Conservation (phyloP, 2,113 vertebrate genomes). For the Sander lucioperca region DNA sequence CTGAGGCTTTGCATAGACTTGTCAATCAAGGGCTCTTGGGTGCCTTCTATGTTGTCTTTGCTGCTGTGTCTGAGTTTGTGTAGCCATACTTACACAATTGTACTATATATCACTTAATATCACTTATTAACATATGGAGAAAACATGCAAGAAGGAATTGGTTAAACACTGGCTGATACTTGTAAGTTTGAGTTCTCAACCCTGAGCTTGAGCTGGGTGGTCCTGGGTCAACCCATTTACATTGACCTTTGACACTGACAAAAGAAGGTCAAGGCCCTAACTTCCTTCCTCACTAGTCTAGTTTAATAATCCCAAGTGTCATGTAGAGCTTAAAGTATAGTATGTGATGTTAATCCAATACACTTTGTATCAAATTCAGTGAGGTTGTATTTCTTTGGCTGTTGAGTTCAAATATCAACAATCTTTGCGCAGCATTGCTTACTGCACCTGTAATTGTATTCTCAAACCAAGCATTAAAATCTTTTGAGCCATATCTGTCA, state of each 20-base stretch:
- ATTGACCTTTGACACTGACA: conserved; percentile 2
- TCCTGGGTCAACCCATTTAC: not conserved
- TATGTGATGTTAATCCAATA: too few relatives aligned
- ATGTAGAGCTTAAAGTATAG: not conserved
- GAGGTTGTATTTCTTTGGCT: too few relatives aligned
- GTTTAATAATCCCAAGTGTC: not conserved
- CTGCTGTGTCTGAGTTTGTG: not conserved
- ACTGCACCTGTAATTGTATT: too few relatives aligned
- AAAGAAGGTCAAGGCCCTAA: not conserved
- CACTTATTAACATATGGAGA: not conserved
- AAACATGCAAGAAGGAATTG: not conserved
- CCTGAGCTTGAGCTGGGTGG: not conserved
- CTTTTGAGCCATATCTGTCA: too few relatives aligned
- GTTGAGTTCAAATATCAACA: too few relatives aligned
- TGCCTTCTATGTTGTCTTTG: not conserved
- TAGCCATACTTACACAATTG: not conserved
- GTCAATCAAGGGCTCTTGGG: not conserved
- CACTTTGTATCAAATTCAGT: too few relatives aligned
- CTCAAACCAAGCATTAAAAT: too few relatives aligned
- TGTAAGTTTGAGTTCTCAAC: not conserved
- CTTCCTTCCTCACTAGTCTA: not conserved
- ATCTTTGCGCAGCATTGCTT: too few relatives aligned
- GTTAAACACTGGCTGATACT: not conserved
- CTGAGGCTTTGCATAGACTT: not conserved
- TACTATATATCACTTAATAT: not conserved